A percentile compares a stretch with the other conserved stretches of the same genome.
phyloP scores from a whole-genome alignment of 2,888 invertebrate genomes.

The Dicyrtoma fusca region DNA sequence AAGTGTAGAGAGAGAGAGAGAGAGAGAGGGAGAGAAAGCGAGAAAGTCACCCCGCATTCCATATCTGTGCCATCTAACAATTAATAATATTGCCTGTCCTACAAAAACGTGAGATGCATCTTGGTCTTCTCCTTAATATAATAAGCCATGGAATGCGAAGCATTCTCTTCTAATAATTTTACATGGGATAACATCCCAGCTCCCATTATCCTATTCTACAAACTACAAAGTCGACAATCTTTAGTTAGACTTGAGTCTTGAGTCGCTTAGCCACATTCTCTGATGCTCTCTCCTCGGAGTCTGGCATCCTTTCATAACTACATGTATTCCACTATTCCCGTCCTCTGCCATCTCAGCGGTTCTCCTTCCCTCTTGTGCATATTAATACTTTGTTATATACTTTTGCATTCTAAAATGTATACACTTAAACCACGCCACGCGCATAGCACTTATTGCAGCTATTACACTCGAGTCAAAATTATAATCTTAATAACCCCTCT shows the following conservation, averaged over 20 bases:
- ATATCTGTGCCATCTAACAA: slow-evolving; percentile 52
- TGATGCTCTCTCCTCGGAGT: slow-evolving; percentile 10
- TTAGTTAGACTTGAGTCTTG: background rate
- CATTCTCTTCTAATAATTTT: slow-evolving; percentile 55
- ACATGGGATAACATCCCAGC: slow-evolving; percentile 50
- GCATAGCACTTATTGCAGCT: too few species aligned
- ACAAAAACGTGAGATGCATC: slow-evolving; percentile 57
- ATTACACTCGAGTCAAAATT: too few species aligned
- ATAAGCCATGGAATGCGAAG: slow-evolving; percentile 53
- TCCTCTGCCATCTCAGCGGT: background rate
- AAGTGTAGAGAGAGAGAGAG: slow-evolving; percentile 20
- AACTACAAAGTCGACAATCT: slow-evolving; percentile 4
- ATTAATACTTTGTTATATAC: background rate
- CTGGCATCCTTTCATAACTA: slow-evolving; percentile 28
- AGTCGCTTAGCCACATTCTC: background rate
- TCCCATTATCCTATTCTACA: slow-evolving; percentile 37
- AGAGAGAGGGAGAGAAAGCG: slow-evolving; percentile 8
- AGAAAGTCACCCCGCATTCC: slow-evolving; percentile 31
- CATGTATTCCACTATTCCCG: background rate
- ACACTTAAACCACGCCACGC: too few species aligned
- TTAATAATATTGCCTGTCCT: slow-evolving; percentile 57
- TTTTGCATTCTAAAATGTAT: too few species aligned
- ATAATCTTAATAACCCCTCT: too few species aligned
- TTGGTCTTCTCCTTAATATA: slow-evolving; percentile 47
- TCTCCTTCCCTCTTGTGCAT: background rate